Evolutionary conservation across 2,113 vertebrate species (phyloP).

Genomic region (Pogonocichla stellata): DNA sequence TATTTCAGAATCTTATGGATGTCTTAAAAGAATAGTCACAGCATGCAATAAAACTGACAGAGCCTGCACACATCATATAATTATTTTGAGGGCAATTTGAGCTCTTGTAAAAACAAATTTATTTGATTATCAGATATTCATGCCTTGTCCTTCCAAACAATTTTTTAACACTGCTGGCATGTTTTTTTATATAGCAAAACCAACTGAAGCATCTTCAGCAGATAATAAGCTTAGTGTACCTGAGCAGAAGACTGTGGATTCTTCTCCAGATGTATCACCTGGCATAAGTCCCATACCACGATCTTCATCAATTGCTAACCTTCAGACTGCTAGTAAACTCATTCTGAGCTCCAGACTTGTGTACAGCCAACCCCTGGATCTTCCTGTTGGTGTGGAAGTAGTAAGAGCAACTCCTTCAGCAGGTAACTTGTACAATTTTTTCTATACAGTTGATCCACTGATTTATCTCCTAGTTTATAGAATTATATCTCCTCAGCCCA

Average conservation of each 20-base stretch:
- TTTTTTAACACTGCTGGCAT: neutral
- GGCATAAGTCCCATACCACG: slow-evolving; percentile 84
- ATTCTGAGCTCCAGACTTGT: slow-evolving; percentile 94
- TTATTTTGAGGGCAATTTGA: neutral
- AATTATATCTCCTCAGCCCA: neutral
- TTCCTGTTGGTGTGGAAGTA: slow-evolving; percentile 91
- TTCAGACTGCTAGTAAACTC: slow-evolving; percentile 97
- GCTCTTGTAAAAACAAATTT: neutral
- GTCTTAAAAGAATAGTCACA: neutral
- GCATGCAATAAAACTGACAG: neutral
- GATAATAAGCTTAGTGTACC: slow-evolving; percentile 86
- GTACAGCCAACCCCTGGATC: slow-evolving; percentile 88
- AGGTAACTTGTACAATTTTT: slow-evolving; percentile 71
- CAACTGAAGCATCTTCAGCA: slow-evolving; percentile 66
- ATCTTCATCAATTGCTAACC: slow-evolving; percentile 93
- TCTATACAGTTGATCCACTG: neutral
- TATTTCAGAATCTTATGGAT: neutral
- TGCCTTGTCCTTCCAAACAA: neutral
- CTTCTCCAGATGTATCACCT: slow-evolving; percentile 86
- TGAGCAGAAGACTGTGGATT: slow-evolving; percentile 77
- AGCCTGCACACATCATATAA: neutral
- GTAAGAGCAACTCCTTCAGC: slow-evolving; percentile 95
- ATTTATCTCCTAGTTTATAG: neutral
- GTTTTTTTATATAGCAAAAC: slow-evolving; percentile 66
- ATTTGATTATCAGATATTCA: neutral